Base-by-base conservation (phyloP, 1,140 invertebrate genomes). In the Neodiprion virginianus region DNA sequence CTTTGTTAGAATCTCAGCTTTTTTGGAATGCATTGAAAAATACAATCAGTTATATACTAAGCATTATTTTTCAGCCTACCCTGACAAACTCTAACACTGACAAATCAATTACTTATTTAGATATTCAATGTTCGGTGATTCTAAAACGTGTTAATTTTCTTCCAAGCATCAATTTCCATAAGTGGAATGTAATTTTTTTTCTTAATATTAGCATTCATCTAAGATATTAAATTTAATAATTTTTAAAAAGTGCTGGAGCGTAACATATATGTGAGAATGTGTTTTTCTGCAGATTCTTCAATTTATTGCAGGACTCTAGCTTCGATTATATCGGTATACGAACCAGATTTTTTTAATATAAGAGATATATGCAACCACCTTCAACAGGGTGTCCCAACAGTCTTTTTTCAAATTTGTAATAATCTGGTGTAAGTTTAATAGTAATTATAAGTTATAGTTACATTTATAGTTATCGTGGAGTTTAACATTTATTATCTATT, bases 341-440 rank as follows among this genome's bases (percentile, higher is more conserved):
- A 61, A 61, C 53, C 53, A 61, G 53, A 61, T 61, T 61, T 61
- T 61, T 12, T 61, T 14, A 61, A 61, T 61, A 61, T 61, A 61
- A 61, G 53, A 61, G 53, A 61, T 14, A 61, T 61, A 61, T 61
- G 53, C 53, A 61, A 61, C n/a, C 53, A 8, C 53, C 53, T 17
- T 61, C 8, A 12, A 61, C 53, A 61, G 8, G 53, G 53, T 17
- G n/a, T 12, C 53, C 53, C 53, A 61, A 17, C 53, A 61, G 53
- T 61, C 53, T 61, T 61, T 53, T 61, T 61, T 61, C 53, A 61
- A 61, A 61, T 61, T 61, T 61, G 53, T 61, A 61, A 61, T 61
- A 40, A 61, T 61, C 53, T 61, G 53, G 53, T 61, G 53, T 53
- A 61, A 61, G 53, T 61, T 61, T 61, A 61, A 14, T 3, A 14